These are phyloP conservation scores for Nycticorax nycticorax DNA, from an alignment of 2,113 vertebrate species.

Conservation along the genomic window DNA sequence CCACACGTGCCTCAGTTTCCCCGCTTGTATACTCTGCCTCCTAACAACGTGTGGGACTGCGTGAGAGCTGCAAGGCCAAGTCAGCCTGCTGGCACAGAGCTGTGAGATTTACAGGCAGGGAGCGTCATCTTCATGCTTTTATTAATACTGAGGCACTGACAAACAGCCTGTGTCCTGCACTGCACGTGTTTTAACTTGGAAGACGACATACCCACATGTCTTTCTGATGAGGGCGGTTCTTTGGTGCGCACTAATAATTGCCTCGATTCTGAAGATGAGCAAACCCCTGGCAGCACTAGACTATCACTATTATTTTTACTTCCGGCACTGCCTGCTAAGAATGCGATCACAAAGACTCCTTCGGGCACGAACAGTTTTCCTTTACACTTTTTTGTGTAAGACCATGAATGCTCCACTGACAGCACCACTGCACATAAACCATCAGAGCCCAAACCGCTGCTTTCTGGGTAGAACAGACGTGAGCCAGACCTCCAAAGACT, in stretches of 20 bases:
- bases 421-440: neutral
- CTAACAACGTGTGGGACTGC: accelerated
- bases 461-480: neutral
- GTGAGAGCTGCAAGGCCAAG: neutral
- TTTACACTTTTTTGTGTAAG: neutral
- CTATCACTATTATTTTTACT: no score
- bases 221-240: neutral
- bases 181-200: neutral
- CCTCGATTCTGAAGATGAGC: neutral
- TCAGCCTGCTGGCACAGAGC: neutral
- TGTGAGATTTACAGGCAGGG: neutral
- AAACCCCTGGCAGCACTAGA: neutral
- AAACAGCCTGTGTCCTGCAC: neutral
- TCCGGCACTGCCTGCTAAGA: neutral
- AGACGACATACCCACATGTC: accelerated
- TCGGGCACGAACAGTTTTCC: neutral
- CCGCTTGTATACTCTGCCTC: neutral
- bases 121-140: neutral
- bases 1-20: neutral
- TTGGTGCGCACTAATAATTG: neutral
- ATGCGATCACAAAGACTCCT: neutral
- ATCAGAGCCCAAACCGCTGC: neutral
- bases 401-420: neutral
- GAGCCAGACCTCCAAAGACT: neutral
- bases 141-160: neutral